Base-by-base conservation (phyloP, 2,113 vertebrate genomes). In the Misgurnus anguillicaudatus region DNA sequence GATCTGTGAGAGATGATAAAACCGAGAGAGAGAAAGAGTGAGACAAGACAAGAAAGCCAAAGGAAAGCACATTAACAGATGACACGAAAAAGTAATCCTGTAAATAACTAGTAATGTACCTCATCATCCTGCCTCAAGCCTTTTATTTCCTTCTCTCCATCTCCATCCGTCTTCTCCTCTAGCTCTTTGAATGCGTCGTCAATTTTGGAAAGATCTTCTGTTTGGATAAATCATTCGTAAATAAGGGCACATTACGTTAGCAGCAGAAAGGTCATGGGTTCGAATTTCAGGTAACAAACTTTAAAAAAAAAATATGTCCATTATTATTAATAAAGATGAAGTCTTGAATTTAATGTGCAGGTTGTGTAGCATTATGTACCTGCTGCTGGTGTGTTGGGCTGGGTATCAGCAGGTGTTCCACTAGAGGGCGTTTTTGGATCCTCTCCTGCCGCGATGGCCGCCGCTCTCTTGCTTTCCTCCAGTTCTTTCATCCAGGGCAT, bases 401-500 rank as follows among this genome's bases (percentile, higher is more conserved):
- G 97, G 0, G 97, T 98, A 86, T 99, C 97, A 74, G 95, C 97
- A 38, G 97, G 97, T 0, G 97, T 98, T 0, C 96, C 97, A 51
- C 93, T 94, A 0, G 97, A 98, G 0, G 97, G 97, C 16, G 92
- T 94, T 84, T 93, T 94, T 41, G 88, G 90, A 71, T 93, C 92
- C 51, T 92, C 92, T 31, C 95, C 82, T 82, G 95, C 86, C 89
- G 96, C 78, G 63, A 95, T 92, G 79, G 91, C 91, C 2, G 87
- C 91, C 1, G 95, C 95, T 81, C 97, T 96, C 87, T 98, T 98
- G 86, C 94, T 98, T 85, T 98, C 97, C 86, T 98, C 96, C 80
- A 96, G 90, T 86, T 99, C 98, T 36, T 96, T 96, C 86, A 99
- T 94, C 89, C 98, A 97, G 41, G 98, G 96, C 96, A 99, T 99